Evolutionary conservation across 2,888 invertebrate genomes (phyloP).

Genomic region (Meandrusa payeni): DNA sequence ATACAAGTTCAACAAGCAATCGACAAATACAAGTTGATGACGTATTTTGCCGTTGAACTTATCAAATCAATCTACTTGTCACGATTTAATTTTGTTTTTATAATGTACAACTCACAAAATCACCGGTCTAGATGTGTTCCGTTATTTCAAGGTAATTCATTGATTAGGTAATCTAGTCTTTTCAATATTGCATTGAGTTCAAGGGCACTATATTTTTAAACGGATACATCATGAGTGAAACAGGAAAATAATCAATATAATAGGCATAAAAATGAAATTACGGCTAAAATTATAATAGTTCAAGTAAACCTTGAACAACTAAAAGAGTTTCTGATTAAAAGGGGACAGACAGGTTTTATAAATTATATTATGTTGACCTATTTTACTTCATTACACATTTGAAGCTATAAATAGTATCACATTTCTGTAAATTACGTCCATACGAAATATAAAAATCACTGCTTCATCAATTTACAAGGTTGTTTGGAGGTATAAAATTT

Average conservation of each 20-base stretch:
- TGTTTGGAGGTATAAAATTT: too few relatives aligned
- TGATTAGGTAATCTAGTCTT: conserved; percentile 7
- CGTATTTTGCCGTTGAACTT: too few relatives aligned
- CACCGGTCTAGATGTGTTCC: conserved; percentile 14
- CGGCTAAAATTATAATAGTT: conserved; percentile 6
- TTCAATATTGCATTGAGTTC: conserved; percentile 17
- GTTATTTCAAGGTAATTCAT: conserved; percentile 21
- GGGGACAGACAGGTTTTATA: conserved; percentile 2
- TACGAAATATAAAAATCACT: too few relatives aligned
- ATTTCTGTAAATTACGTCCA: too few relatives aligned
- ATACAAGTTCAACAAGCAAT: too few relatives aligned
- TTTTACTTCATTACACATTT: too few relatives aligned
- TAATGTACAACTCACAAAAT: conserved; percentile 16
- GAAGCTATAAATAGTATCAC: too few relatives aligned
- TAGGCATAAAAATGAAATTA: too few relatives aligned
- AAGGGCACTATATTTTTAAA: conserved; percentile 9
- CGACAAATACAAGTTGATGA: too few relatives aligned
- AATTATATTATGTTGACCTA: neutral
- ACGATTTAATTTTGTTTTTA: conserved; percentile 26
- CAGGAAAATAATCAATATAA: too few relatives aligned
- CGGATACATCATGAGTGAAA: conserved; percentile 5
- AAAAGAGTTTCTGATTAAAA: neutral
- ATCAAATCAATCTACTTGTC: too few relatives aligned
- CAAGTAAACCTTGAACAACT: conserved; percentile 6
- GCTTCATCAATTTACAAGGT: too few relatives aligned